Percentiles rank a stretch among this genome's conserved stretches.
Conservation (phyloP, 2,797 vertebrate genomes). For the Australoheros facetus region DNA sequence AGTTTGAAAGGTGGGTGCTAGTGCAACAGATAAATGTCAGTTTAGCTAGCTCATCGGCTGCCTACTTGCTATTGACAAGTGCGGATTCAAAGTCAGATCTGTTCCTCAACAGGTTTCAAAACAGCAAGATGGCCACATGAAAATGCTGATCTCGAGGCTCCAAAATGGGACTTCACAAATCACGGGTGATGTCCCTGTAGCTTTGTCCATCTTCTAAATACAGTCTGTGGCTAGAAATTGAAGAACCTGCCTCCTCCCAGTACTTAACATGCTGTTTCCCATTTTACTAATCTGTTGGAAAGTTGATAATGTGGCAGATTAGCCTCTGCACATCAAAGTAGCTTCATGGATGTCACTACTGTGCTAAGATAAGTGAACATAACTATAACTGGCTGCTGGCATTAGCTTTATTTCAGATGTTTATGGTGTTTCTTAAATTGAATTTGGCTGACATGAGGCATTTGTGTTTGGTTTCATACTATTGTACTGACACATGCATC, state of each 20-base stretch:
- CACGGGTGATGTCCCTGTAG: background rate
- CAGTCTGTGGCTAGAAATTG: background rate
- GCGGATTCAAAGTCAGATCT: background rate
- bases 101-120: background rate
- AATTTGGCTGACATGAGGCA: background rate
- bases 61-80: background rate
- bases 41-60: background rate
- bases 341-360: background rate
- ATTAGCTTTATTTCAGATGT: background rate
- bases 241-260: background rate
- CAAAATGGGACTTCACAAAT: background rate
- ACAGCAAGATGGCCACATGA: too few relatives aligned
- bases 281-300: background rate
- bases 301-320: background rate
- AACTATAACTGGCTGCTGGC: background rate
- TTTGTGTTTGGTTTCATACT: background rate
- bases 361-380: background rate
- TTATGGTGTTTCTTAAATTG: background rate
- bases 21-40: too few relatives aligned
- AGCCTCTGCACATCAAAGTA: background rate
- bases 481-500: background rate
- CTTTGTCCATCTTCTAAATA: background rate
- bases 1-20: background rate
- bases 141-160: background rate
- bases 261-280: background rate